Evolutionary conservation across 2,888 invertebrate species (phyloP).

Genomic region (Tenthredo mesomela): DNA sequence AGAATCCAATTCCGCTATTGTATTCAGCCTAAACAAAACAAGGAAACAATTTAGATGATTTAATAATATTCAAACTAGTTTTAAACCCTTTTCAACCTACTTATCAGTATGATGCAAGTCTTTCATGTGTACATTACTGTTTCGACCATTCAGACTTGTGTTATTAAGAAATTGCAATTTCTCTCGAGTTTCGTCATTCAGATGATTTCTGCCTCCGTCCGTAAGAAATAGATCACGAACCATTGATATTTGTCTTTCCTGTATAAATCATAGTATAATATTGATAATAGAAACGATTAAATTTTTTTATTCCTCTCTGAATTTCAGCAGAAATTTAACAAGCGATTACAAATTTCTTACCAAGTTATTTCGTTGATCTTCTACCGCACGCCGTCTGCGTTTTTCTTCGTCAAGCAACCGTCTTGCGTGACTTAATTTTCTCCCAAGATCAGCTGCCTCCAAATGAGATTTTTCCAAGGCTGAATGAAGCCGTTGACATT

Average conservation of each 20-base stretch:
- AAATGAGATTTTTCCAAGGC: slow-evolving; percentile 86
- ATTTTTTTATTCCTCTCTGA: neutral
- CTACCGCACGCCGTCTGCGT: slow-evolving; percentile 83
- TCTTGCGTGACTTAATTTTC: slow-evolving; percentile 90
- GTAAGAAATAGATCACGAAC: slow-evolving; percentile 87
- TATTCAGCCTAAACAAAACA: slow-evolving; percentile 78
- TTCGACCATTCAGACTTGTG: slow-evolving; percentile 80
- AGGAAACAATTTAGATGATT: neutral
- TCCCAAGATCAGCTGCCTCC: slow-evolving; percentile 88
- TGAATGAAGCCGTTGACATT: slow-evolving; percentile 86
- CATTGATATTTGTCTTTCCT: slow-evolving; percentile 87
- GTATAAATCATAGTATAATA: slow-evolving; percentile 57
- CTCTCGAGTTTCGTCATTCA: slow-evolving; percentile 90
- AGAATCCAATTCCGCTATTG: slow-evolving; percentile 87
- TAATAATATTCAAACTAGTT: neutral
- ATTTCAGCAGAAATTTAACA: slow-evolving; percentile 10
- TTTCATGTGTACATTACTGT: slow-evolving; percentile 68
- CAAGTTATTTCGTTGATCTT: slow-evolving; percentile 87
- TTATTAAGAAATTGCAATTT: slow-evolving; percentile 89
- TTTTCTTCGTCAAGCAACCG: slow-evolving; percentile 90
- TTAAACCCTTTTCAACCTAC: slow-evolving; percentile 60
- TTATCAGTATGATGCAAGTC: slow-evolving; percentile 72
- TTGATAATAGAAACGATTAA: slow-evolving; percentile 39
- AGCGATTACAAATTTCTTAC: slow-evolving; percentile 76
- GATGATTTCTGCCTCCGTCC: slow-evolving; percentile 84